Evolutionary conservation across 2,113 vertebrate species (phyloP).

Genomic region (Petrocephalus microphthalmus): DNA sequence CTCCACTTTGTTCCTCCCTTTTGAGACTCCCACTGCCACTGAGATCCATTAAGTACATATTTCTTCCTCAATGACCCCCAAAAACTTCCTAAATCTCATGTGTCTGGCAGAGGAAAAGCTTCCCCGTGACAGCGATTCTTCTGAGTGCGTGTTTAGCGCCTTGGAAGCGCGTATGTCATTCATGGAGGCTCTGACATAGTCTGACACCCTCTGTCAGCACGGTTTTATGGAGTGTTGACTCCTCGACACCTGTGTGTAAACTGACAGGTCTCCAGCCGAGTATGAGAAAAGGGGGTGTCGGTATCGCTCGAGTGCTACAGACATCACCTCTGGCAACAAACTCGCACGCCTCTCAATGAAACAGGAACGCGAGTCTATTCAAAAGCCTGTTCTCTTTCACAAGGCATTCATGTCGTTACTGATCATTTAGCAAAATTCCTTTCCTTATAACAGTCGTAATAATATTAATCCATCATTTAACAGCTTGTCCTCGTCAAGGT

Average conservation of each 20-base stretch:
- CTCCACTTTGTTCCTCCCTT: neutral
- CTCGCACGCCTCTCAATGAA: neutral
- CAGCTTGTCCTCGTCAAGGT: neutral
- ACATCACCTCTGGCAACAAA: neutral
- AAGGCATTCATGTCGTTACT: neutral
- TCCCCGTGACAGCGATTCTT: constrained; percentile 4
- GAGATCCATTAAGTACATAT: constrained; percentile 20
- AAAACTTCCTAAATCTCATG: constrained; percentile 18
- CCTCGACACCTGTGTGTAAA: constrained; percentile 2
- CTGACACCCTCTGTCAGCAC: neutral
- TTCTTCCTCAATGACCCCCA: constrained; percentile 14
- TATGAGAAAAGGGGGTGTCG: neutral
- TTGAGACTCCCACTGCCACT: neutral
- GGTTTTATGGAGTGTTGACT: neutral
- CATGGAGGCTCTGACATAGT: neutral
- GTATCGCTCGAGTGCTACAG: neutral
- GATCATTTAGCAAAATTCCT: neutral
- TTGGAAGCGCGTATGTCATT: neutral
- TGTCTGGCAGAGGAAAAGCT: neutral
- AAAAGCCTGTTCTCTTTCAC: neutral
- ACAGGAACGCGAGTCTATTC: neutral
- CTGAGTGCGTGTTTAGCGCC: neutral
- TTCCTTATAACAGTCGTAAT: neutral
- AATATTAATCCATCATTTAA: neutral
- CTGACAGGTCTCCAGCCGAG: neutral